Base-by-base conservation (phyloP, 1,140 invertebrate species). In the Bombus vancouverensis region DNA sequence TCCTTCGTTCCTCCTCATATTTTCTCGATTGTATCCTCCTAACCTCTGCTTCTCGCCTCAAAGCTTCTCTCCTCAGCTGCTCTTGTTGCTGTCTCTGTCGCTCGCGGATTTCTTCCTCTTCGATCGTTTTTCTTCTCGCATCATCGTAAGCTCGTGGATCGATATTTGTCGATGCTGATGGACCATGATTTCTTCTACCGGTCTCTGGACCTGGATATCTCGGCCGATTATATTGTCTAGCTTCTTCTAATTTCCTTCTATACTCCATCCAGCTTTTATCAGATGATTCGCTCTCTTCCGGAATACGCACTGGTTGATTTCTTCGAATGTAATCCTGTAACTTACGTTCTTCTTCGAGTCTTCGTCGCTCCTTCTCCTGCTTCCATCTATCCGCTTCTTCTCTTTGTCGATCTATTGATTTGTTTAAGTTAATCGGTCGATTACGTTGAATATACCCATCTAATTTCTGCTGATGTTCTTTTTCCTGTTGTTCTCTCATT, bases 311-410 rank as follows among this genome's bases (percentile, higher is more conserved):
- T 12, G 90, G 87, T 39, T 90, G 91, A 34, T 93, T 94, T n/a
- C 93, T 88, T 25, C 86, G 88, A 13, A 94, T 90, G 66, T 95
- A 95, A 12, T 94, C 93, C 37, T 92, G 90, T 28, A 93, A 66
- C 42, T 87, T 92, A 0, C 72, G 85, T 4, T 92, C 92, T 13
- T 88, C 89, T 5, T 91, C 77, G 8, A 34, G 47, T 22, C 73
- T 87, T 74, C 53, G 66, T 10, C 62, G 62, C 18, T 85, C 68
- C 5, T 80, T n/a, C 22, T 88, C 73, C 28, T 77, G 32, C 53
- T 5, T 47, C 32, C 53, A 80, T 18, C 73, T 79, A 10, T 42
- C 84, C 57, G 28, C 62, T 68, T 83, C 80, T 32, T 86, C 75
- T 22, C 13, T 78, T 6, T 71, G 47, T 10, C 57, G 68, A 32